Evolutionary conservation across 2,888 invertebrate genomes (phyloP).

Genomic region (Penaeus monodon): DNA sequence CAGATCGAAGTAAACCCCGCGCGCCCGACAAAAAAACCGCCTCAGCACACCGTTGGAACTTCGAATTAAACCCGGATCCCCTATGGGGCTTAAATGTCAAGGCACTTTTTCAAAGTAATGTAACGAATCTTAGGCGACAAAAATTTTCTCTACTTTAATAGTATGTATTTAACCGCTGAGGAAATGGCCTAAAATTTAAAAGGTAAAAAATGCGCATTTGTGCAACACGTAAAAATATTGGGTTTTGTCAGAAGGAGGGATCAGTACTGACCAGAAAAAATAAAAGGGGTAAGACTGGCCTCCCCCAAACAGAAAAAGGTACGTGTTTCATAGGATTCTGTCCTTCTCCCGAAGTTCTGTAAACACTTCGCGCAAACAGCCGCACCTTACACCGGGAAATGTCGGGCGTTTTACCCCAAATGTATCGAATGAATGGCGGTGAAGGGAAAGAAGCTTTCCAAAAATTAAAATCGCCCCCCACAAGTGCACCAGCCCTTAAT

Average conservation of each 20-base stretch:
- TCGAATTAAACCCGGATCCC: conserved; percentile 50
- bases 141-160: conserved; percentile 28
- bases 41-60: conserved; percentile 53
- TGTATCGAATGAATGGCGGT: too few species aligned
- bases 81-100: conserved; percentile 59
- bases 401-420: neutral
- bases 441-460: too few species aligned
- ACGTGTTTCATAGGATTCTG: conserved; percentile 27
- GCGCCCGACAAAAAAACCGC: conserved; percentile 50
- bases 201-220: conserved; percentile 54
- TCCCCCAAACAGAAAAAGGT: neutral
- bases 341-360: conserved; percentile 9
- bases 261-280: conserved; percentile 19
- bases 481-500: too few species aligned
- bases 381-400: conserved; percentile 2
- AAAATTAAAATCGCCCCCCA: too few species aligned
- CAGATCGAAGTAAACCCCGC: conserved; percentile 40
- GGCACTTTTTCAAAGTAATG: conserved; percentile 51
- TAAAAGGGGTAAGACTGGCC: conserved; percentile 20
- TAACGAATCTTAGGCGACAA: conserved; percentile 30
- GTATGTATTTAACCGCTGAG: conserved; percentile 38
- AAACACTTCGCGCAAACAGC: too few species aligned
- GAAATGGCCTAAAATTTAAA: conserved; percentile 57
- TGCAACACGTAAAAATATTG: conserved; percentile 56
- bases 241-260: conserved; percentile 39